Evolutionary conservation across 2,888 invertebrate genomes (phyloP), one percentile per base, ranked within the genome.

Genomic region (Actias luna): DNA sequence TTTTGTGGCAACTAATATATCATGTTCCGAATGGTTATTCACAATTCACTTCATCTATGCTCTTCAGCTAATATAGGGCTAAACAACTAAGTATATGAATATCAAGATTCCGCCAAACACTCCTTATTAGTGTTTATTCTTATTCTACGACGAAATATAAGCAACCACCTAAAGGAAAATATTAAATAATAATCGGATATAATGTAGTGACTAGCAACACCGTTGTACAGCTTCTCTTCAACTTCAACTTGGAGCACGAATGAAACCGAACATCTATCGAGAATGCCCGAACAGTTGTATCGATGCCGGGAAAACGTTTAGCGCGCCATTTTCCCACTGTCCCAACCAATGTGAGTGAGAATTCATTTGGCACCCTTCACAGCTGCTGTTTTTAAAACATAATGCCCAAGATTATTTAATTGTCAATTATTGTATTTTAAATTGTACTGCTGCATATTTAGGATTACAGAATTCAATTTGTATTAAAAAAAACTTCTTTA

Each of bases 261-360:
- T 46, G 31, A 61, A 61, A 35, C 81, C 89, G 89, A 89, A 69
- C 67, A 65, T 35, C 60, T 31, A 64, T 81, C 88, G 89, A 89
- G 65, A 63, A 62, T 59, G 57, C 64, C 82, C 88, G 87, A 87
- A 69, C 68, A 68, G 69, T 66, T 68, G 80, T 89, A 91, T 91
- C 85, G 89, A 91, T 88, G 89, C 84, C 85, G 85, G 85, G 83
- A 88, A 88, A 88, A 85, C 75, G 73, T 75, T 88, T 89, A 84
- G 82, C 89, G 87, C 89, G 89, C 89, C 87, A 89, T 89, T 91
- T 91, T 89, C 83, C 74, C 78, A 82, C 78, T 33, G 25, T 29
- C 55, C 27, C 61, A 5, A 58, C 22, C n/a, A 29, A 68, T 77
- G 74, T 68, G 75, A 79, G 77, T 77, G 77, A 76, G 78, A 74